Conservation (phyloP, 1,140 invertebrate genomes). For the Sitophilus oryzae region DNA sequence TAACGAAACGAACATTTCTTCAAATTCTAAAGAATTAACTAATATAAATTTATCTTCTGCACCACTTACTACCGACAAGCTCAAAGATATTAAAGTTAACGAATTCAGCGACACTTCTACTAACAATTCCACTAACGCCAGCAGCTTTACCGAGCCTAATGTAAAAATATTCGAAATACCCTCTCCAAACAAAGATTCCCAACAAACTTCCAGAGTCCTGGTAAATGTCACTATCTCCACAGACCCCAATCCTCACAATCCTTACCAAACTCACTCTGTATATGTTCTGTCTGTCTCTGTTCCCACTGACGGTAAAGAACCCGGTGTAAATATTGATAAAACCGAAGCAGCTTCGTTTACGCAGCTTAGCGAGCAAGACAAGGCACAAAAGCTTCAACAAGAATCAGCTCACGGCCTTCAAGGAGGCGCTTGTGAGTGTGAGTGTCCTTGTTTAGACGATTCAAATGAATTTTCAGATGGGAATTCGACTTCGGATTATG, state of each 20-base stretch:
- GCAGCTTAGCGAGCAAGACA: constrained; percentile 1
- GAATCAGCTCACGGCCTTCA: background rate
- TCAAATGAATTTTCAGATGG: constrained; percentile 34
- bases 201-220: constrained; percentile 48
- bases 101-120: constrained; percentile 16
- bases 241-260: constrained; percentile 51
- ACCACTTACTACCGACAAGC: background rate
- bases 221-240: constrained; percentile 71
- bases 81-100: constrained; percentile 27
- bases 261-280: constrained; percentile 52
- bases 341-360: constrained; percentile 42
- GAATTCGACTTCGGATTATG: constrained; percentile 25
- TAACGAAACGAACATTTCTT: constrained; percentile 32
- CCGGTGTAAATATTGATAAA: constrained; percentile 48
- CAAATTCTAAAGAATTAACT: constrained; percentile 36
- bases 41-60: constrained; percentile 27
- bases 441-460: constrained; percentile 53
- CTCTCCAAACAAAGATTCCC: constrained; percentile 16
- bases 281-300: constrained; percentile 68
- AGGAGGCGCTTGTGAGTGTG: constrained; percentile 68
- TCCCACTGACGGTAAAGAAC: constrained; percentile 55
- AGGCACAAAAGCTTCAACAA: background rate
- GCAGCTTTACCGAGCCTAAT: constrained; percentile 22
- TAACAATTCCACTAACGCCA: constrained; percentile 12
- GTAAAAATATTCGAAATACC: constrained; percentile 38